Base-by-base conservation (phyloP, 2,797 vertebrate genomes). In the Sylvilagus floridanus region DNA sequence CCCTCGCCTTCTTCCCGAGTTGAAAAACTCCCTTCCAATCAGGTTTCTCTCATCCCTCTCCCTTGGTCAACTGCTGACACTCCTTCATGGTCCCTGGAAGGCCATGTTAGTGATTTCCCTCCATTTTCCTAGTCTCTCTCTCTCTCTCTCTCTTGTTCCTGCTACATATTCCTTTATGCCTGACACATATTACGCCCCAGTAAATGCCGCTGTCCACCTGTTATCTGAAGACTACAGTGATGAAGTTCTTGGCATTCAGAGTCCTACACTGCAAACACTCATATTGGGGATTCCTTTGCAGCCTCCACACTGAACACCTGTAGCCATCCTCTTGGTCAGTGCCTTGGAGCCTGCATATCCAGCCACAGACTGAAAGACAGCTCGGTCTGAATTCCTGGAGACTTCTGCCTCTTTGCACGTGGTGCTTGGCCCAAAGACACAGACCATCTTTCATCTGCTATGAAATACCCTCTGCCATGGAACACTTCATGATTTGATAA, bases 401-500 rank as follows among this genome's bases (percentile, higher is more conserved):
- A 37, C 21, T 57, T 72, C 62, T n/a, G 66, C 47, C 37, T 83
- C 50, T 14, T 26, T 90, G 14, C 28, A 71, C 42, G 26, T 54
- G 28, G 30, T n/a, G 54, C 17, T 72, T 26, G 28, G 47, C 88
- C 62, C 73, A 62, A 89, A 66, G 50, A 83, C 52, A 68, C n/a
- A 76, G 22, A 69, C 2, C 9, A 5, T 14, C 42, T 68, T 76
- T 88, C n/a, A 73, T 77, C n/a, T 50, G 50, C 32, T 66, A 19
- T 82, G 57, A 95, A 94, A 92, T 66, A 77, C 16, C 62, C 79
- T 65, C 50, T 84, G 24, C 37, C 71, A 1, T 73, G 75, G 79
- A 84, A 47, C 47, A 65, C 11, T 90, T 60, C 4, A 16, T 90
- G 91, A 75, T 88, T 86, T 78, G 73, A 21, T 79, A 93, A 82